A percentile compares a stretch with the other conserved stretches of the same genome.
These are phyloP conservation scores for Zaprionus kolodkinae DNA, from an alignment of 1,140 invertebrate species.

Conservation along the genomic window DNA sequence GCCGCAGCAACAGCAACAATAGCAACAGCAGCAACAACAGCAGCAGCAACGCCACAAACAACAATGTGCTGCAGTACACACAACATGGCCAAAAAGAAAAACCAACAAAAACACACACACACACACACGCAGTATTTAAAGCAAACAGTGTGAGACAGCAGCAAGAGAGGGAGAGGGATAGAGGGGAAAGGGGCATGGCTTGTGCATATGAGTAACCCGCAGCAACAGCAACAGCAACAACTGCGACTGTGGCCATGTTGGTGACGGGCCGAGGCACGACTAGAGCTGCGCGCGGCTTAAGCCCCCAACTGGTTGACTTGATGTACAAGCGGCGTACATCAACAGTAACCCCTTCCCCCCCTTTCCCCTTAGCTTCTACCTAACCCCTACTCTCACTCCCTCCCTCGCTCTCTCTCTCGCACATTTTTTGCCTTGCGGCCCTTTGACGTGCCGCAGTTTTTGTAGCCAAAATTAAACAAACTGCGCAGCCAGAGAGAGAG, in stretches of 20 bases:
- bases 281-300: slow-evolving; percentile 19
- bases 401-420: background rate
- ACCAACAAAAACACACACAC: slow-evolving; percentile 10
- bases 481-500: slow-evolving; percentile 11
- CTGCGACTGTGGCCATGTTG: slow-evolving; percentile 62
- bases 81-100: slow-evolving; percentile 36
- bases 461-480: slow-evolving; percentile 73
- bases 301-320: slow-evolving; percentile 45
- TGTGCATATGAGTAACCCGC: slow-evolving; percentile 44
- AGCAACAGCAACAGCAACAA: slow-evolving; percentile 23
- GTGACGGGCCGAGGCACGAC: slow-evolving; percentile 45
- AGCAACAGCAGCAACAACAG: slow-evolving; percentile 21
- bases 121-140: slow-evolving; percentile 47
- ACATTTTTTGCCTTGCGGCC: slow-evolving; percentile 42
- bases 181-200: background rate
- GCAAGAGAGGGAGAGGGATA: background rate
- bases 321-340: slow-evolving; percentile 39
- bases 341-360: background rate
- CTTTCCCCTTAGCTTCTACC: background rate
- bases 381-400: too few relatives aligned
- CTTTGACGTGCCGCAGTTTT: slow-evolving; percentile 46
- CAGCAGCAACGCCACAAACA: slow-evolving; percentile 15
- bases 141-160: slow-evolving; percentile 42
- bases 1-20: slow-evolving; percentile 31
- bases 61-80: slow-evolving; percentile 51